phyloP scores from a whole-genome alignment of 2,797 vertebrate genomes.

The Mycteria americana region DNA sequence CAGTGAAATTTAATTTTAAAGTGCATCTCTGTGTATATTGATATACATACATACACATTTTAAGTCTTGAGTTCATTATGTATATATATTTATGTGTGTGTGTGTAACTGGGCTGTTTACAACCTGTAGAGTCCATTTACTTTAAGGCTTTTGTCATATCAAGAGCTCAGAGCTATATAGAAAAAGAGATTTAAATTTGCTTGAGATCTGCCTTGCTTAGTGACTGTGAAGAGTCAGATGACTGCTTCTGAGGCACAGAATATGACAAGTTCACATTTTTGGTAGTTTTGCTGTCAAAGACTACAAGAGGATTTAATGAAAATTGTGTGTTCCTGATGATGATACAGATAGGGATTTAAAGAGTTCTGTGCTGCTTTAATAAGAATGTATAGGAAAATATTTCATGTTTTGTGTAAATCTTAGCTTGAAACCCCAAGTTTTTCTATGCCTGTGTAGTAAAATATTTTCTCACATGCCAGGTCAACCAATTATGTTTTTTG shows the following conservation, averaged over 20 bases:
- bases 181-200: neutral
- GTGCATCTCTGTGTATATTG: neutral
- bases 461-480: neutral
- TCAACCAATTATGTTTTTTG: neutral
- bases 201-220: neutral
- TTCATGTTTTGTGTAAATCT: neutral
- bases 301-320: neutral
- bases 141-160: neutral
- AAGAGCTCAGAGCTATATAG: neutral
- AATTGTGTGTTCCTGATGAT: neutral
- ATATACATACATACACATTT: neutral
- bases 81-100: too few species aligned
- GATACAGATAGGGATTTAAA: neutral
- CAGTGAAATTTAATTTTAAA: neutral
- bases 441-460: neutral
- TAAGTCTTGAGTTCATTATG: too few species aligned
- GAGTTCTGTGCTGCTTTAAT: neutral
- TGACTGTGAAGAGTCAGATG: neutral
- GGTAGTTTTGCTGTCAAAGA: neutral
- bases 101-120: neutral
- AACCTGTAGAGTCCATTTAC: neutral
- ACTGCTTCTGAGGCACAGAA: neutral
- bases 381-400: neutral
- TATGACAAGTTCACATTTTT: neutral
- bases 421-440: neutral